Evolutionary conservation across 2,113 vertebrate genomes (phyloP), one percentile per base, ranked within the genome.

Genomic region (Condylura cristata): DNA sequence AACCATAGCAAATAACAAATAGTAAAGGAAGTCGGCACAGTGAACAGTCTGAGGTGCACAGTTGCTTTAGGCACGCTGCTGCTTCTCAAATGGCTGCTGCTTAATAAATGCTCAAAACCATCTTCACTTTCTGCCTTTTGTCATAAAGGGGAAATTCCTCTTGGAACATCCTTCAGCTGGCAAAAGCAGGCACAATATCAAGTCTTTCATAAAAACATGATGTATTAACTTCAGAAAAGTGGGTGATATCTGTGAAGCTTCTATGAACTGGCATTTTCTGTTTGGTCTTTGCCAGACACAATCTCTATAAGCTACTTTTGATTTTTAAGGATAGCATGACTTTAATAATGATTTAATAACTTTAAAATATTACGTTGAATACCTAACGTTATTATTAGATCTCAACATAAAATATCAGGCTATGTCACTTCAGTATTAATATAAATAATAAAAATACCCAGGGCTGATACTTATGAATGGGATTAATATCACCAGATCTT

Each of bases 271-370:
- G 53, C 53, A 22, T 24, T 20, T 56, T 22, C 20, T 56, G 7
- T 56, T 56, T 24, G 53, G 53, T 56, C 53, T 78, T 81, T 84
- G 34, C 14, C 41, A 87, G 11, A 71, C 53, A 17, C 51, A 56
- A 22, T 56, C 53, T 56, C 24, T 93, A 95, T 87, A 76, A 66
- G 61, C 28, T 72, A 76, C 28, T 85, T 82, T 89, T 75, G 24
- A 90, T 14, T 79, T 79, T 93, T 66, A 74, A 37, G 51, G 70
- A 70, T 82, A 5, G 48, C 74, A 46, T 66, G 16, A 82, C 16
- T 95, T 58, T 44, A 72, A 63, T 60, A 22, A 26, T 34, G 2
- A 85, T 7, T 86, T 85, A 71, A 34, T 18, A 83, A 60, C 14
- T 41, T 95, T 32, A 46, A 93, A 95, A 92, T 8, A 68, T 65